Evolutionary conservation across 2,113 vertebrate genomes (phyloP).

Genomic region (Hippocampus abdominalis): DNA sequence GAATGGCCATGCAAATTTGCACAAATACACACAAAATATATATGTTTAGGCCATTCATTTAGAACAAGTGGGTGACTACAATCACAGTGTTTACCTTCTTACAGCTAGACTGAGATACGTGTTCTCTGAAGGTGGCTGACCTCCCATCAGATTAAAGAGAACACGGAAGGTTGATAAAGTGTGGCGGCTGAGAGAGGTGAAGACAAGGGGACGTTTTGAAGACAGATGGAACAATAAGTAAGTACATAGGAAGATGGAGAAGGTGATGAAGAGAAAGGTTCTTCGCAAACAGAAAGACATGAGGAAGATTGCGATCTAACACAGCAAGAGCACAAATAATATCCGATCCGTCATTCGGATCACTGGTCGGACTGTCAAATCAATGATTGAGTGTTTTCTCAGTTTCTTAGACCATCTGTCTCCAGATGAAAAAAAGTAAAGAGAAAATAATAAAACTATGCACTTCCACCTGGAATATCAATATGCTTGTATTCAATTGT

Average conservation of each 20-base stretch:
- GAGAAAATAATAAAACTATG: conserved; percentile 45
- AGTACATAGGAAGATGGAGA: conserved; percentile 18
- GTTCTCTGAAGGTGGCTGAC: not conserved
- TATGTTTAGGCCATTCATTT: not conserved
- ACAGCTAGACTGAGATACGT: not conserved
- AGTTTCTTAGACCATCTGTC: not conserved
- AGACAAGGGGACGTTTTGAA: conserved; percentile 22
- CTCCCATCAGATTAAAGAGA: conserved; percentile 56
- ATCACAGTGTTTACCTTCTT: not conserved
- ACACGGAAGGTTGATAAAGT: conserved; percentile 53
- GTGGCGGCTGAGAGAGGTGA: conserved; percentile 22
- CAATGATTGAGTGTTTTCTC: not conserved
- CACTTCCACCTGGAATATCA: conserved; percentile 15
- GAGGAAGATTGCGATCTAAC: conserved; percentile 11
- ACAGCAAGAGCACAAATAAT: not conserved
- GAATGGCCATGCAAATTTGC: too few relatives aligned
- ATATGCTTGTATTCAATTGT: not conserved
- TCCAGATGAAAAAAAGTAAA: conserved; percentile 19
- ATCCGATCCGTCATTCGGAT: conserved; percentile 8
- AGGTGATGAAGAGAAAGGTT: conserved; percentile 4
- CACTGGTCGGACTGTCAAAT: not conserved
- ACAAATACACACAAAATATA: too few relatives aligned
- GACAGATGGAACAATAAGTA: conserved; percentile 29
- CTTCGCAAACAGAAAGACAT: not conserved
- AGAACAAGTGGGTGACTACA: not conserved